Evolutionary conservation across 2,797 vertebrate species (phyloP), one percentile per base, ranked within the genome.

Genomic region (Lacerta viridis): DNA sequence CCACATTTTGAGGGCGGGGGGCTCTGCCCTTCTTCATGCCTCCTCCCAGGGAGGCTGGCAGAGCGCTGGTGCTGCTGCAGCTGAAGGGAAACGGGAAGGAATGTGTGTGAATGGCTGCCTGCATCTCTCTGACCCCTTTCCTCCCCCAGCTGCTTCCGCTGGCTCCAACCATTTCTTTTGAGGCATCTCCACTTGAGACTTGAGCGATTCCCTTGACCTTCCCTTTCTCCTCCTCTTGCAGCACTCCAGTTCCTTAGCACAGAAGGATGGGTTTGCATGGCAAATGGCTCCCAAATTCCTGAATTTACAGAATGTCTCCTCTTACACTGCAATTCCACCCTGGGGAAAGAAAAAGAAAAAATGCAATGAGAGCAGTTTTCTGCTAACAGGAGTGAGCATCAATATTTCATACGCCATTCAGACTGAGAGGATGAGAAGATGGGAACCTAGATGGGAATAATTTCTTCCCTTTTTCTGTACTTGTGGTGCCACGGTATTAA

Each of bases 351-450:
- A 3, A 55, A 41, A 5, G 39, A 55, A 55, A 89, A 92, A 80
- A 69, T 84, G 87, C 88, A 90, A 41, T 88, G 76, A 94, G 84
- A 88, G 50, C 43, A 91, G 77, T 91, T 95, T 94, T 92, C 92
- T 82, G 85, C 68, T 88, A 91, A 92, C 39, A 90, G 89, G 69
- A 94, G 11, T 72, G 93, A 87, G 43, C 71, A 90, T 93, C 92
- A 91, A 93, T 94, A 94, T 90, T 94, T 94, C 87, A 93, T 90
- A 29, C 71, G 18, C 92, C 18, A 91, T 93, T 94, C 8, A 85
- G 69, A 72, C 39, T 55, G 82, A 88, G 46, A 84, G 25, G 33
- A 27, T 55, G 33, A 80, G 72, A 76, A 89, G 85, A 33, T 50
- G 39, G 83, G n/a, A 55, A 69, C 83, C 27, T 43, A 50, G 77